Conservation (phyloP, 2,797 vertebrate genomes). For the Enteromius afrohamiltoni region DNA sequence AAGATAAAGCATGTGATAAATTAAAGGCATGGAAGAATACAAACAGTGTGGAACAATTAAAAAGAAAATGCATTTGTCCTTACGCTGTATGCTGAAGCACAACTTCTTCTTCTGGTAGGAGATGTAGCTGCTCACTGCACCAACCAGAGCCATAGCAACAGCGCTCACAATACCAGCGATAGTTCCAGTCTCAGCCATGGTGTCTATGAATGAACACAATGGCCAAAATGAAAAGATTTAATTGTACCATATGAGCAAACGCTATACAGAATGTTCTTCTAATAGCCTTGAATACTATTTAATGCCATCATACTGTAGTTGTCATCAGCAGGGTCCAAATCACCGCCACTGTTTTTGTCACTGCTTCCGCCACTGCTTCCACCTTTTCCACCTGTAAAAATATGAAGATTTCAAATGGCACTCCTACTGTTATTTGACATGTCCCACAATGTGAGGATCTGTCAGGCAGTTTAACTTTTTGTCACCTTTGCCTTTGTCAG, state of each 20-base stretch:
- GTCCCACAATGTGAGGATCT: not conserved
- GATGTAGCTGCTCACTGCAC: constrained; percentile 91
- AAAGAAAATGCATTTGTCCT: constrained; percentile 58
- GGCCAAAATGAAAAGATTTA: not conserved
- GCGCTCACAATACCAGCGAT: constrained; percentile 90
- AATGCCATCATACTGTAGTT: constrained; percentile 65
- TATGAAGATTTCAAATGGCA: constrained; percentile 9
- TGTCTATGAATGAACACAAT: constrained; percentile 63
- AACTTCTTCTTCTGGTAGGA: constrained; percentile 98
- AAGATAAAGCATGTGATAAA: not conserved
- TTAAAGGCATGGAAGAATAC: not conserved
- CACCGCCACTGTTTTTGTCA: not conserved
- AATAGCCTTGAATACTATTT: not conserved
- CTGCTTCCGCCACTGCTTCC: constrained; percentile 4
- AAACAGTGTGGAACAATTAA: not conserved
- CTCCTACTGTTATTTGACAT: not conserved
- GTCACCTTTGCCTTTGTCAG: constrained; percentile 88
- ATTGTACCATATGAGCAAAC: not conserved
- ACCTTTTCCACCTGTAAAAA: constrained; percentile 58
- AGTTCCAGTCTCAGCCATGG: constrained; percentile 83
- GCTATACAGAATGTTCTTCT: not conserved
- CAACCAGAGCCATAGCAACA: constrained; percentile 88
- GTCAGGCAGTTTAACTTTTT: not conserved
- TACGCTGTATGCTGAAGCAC: constrained; percentile 95
- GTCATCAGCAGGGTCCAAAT: constrained; percentile 62